Evolutionary conservation across 2,797 vertebrate species (phyloP), one percentile per base, ranked within the genome.

Genomic region (Eurystomus glaucurus): DNA sequence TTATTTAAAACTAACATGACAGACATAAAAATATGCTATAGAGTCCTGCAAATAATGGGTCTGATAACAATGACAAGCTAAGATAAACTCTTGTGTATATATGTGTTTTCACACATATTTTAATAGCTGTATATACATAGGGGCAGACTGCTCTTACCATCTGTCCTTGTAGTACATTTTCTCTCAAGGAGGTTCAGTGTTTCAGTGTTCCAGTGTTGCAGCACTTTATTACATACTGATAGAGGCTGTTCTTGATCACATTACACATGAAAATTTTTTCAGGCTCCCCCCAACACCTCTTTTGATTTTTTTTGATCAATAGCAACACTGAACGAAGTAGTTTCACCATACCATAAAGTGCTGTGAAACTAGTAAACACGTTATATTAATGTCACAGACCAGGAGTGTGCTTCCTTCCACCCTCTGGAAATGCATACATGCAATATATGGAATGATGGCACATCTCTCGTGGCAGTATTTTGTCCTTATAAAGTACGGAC

Each of bases 1-100:
- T 96, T 95, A 84, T 84, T 97, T 97, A 90, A 94, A 80, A 85
- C 18, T 77, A 75, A 74, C 21, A 23, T 80, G 72, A 87, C 77
- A 33, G 13, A 52, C 50, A 85, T 93, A 39, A 70, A 92, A 96
- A 95, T 39, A 83, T 14, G 21, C 60, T 85, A 60, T 14, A 70
- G 68, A 48, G 51, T 51, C 55, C 46, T 92, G 69, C 45, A 89
- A 93, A 76, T 65, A 96, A 65, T 19, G 35, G 37, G 11, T 18
- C 61, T 93, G 91, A 29, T 90, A 85, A 45, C 9, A 76, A 75
- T 22, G 37, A 72, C 65, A 41, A 69, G 31, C 39, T 64, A 50
- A 83, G 87, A 77, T 62, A 75, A 93, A 65, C 57, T 83, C 61
- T 13, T 51, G 54, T 81, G 60, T 41, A 6, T 35, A 21, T n/a